Conservation (phyloP, 2,797 vertebrate genomes). For the Platyrinchus mystaceus region DNA sequence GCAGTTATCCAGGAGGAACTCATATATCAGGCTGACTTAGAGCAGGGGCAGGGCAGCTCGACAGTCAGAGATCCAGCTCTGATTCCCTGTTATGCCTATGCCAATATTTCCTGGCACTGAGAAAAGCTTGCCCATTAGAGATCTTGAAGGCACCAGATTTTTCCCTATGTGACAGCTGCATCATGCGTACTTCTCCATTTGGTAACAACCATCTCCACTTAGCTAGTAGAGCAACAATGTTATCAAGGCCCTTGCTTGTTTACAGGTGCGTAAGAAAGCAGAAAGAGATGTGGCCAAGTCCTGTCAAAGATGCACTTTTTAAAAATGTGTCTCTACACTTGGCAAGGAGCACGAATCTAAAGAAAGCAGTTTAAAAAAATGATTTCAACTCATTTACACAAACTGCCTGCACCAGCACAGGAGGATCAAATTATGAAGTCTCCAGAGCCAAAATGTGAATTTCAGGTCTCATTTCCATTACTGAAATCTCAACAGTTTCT, state of each 20-base stretch:
- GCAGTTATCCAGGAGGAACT: not conserved
- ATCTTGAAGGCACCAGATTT: not conserved
- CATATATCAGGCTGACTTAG: not conserved
- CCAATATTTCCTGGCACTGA: slow-evolving; percentile 5
- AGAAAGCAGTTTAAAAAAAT: slow-evolving; percentile 50
- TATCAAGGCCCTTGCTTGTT: slow-evolving; percentile 36
- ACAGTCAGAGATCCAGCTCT: not conserved
- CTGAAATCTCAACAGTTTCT: slow-evolving; percentile 44
- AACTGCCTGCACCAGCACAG: slow-evolving; percentile 38
- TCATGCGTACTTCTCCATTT: not conserved
- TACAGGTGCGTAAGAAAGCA: slow-evolving; percentile 44
- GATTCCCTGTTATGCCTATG: not conserved
- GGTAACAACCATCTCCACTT: not conserved
- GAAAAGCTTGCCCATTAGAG: slow-evolving; percentile 5
- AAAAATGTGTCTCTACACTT: slow-evolving; percentile 41
- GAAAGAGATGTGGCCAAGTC: slow-evolving; percentile 36
- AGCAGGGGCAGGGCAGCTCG: not conserved
- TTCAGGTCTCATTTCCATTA: slow-evolving; percentile 35
- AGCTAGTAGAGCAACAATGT: not conserved
- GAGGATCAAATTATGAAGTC: slow-evolving; percentile 43
- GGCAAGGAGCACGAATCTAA: slow-evolving; percentile 19
- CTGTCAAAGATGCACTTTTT: slow-evolving; percentile 27
- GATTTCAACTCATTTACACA: slow-evolving; percentile 41
- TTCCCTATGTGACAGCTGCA: slow-evolving; percentile 12
- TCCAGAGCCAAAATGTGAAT: slow-evolving; percentile 31